Base-by-base conservation (phyloP, 2,113 vertebrate genomes). In the Penelope pileata region DNA sequence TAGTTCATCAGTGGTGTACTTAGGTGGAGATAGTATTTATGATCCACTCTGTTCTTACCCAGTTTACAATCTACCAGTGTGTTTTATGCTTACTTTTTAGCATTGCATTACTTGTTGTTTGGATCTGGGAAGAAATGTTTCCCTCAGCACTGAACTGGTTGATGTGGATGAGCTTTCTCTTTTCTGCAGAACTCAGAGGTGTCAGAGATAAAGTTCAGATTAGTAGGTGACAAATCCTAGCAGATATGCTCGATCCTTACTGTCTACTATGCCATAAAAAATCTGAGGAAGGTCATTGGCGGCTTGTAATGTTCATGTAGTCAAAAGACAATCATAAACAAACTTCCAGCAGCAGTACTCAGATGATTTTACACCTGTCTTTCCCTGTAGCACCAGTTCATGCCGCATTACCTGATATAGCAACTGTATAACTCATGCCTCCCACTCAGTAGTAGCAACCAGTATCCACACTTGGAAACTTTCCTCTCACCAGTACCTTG, bases 111-210 rank as follows among this genome's bases (percentile, higher is more conserved):
- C 4, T 10, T 73, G 6, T 26, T 56, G 5, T 72, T 83, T 38
- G 26, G 7, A 18, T 1, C 10, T 67, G 22, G 27, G 22, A 78
- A 59, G n/a, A 63, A 87, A 63, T 17, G 7, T 53, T 74, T 77
- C 6, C 23, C 6, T 80, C 9, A 6, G 3, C 2, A 2, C 8
- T 42, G 64, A 74, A 29, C 8, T 70, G 1, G 0, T 18, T 58
- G 22, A 70, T 69, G 14, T 19, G 42, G 51, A 23, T 34, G 9
- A 73, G 4, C 42, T 4, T 76, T 8, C 32, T 45, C 30, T 59
- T 76, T 45, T 42, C 47, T 43, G 6, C 19, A 23, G 45, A 26
- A 6, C 16, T 69, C 53, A 27, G 7, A 10, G 22, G 18, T 36
- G 12, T 80, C 53, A 90, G 83, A 68, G 47, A 4, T 54, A 54